A percentile compares a stretch with the other conserved stretches of the same genome.
phyloP scores from a whole-genome alignment of 2,797 vertebrate species.

The Acipenser ruthenus region DNA sequence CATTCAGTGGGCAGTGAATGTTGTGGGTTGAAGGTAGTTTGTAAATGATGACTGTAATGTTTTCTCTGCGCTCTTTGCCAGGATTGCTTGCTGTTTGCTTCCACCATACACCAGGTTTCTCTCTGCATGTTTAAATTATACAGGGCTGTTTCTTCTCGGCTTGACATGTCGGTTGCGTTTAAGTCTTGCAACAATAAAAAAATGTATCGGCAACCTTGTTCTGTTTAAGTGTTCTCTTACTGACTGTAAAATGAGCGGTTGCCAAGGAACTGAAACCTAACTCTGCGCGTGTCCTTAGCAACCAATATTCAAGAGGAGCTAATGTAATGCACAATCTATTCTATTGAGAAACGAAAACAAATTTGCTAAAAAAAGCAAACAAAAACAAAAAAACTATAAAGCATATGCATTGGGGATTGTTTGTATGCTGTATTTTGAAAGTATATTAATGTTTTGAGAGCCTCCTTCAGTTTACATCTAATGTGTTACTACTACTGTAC shows the following conservation, averaged over 20 bases:
- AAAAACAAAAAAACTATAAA: too few species aligned
- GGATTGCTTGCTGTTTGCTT: slow-evolving; percentile 34
- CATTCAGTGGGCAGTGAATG: too few species aligned
- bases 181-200: background rate
- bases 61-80: slow-evolving; percentile 51
- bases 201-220: background rate
- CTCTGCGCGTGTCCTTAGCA: slow-evolving; percentile 16
- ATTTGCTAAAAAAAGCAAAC: too few species aligned
- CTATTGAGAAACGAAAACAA: too few species aligned
- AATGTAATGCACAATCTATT: too few species aligned
- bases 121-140: slow-evolving; percentile 48
- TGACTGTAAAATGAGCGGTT: background rate
- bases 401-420: too few species aligned
- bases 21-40: slow-evolving; percentile 20
- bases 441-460: too few species aligned
- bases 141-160: slow-evolving; percentile 28
- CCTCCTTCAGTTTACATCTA: too few species aligned
- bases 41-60: slow-evolving; percentile 51
- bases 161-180: slow-evolving; percentile 24
- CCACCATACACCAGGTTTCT: slow-evolving; percentile 66
- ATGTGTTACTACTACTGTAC: too few species aligned
- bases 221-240: background rate
- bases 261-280: slow-evolving; percentile 28
- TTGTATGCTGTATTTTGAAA: too few species aligned
- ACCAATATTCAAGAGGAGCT: slow-evolving; percentile 13